Base-by-base conservation (phyloP, 2,888 invertebrate genomes). In the Camptogramma bilineatum region DNA sequence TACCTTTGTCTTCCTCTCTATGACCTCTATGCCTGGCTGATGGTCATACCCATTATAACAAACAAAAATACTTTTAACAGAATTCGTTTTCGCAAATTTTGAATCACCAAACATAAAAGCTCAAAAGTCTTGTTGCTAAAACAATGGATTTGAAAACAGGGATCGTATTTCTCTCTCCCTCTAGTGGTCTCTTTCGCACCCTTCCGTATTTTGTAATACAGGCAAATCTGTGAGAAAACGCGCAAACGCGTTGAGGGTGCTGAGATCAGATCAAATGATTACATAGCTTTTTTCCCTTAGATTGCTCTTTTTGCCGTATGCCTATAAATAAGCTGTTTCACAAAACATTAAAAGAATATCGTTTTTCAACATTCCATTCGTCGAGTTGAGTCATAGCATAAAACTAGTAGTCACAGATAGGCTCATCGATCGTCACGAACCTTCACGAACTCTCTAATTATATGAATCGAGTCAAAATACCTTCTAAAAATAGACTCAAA, bases 101-200 rank as follows among this genome's bases (percentile, higher is more conserved):
- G 17, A 56, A 57, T 48, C 48, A 48, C 9, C n/a, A 24, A 10
- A 47, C 31, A 31, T 28, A 34, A 50, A 48, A 56, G 56, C 56
- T 21, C 18, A 19, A 4, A 48, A 48, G 4, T 21, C 19, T 39
- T 3, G 18, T 46, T 53, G 24, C 42, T 19, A 44, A 44, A 61
- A 61, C 44, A 61, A 54, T 60, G 19, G 19, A 50, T 4, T 19
- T 24, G 24, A 54, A 59, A 47, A 52, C 48, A 44, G 55, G 34
- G 51, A 46, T 55, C 19, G 28, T 42, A 7, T 55, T 31, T 62
- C 51, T 1, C n/a, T 62, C 51, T 9, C 34, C 24, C 46, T 31
- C 2, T 13, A 16, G 21, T 56, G 3, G 21, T 46, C 62, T 62
- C 46, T 52, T 34, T 56, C 56, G 13, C 56, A 39, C 48, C 21